phyloP scores from a whole-genome alignment of 2,797 vertebrate species.

The Melanotaenia boesemani region DNA sequence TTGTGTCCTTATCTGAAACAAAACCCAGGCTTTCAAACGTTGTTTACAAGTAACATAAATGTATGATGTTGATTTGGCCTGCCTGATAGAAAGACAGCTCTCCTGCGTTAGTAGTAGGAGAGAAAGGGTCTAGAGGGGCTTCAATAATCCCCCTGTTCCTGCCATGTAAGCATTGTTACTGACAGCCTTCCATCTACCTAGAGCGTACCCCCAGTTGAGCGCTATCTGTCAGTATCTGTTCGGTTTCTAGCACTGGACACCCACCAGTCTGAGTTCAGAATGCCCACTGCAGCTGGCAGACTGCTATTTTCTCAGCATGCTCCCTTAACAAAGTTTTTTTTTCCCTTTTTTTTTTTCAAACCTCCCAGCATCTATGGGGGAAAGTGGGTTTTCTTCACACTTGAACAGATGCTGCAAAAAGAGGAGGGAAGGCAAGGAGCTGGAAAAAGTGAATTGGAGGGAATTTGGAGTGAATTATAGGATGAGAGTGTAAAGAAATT shows the following conservation, averaged over 20 bases:
- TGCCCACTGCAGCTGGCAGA: slow-evolving; percentile 73
- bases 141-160: slow-evolving; percentile 76
- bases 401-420: slow-evolving; percentile 73
- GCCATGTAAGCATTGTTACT: slow-evolving; percentile 77
- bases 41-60: slow-evolving; percentile 80
- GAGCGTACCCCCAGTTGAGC: slow-evolving; percentile 50
- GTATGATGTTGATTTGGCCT: slow-evolving; percentile 70
- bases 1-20: slow-evolving; percentile 51
- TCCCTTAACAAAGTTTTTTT: slow-evolving; percentile 83
- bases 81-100: slow-evolving; percentile 75
- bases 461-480: slow-evolving; percentile 34
- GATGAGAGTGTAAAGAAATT: slow-evolving; percentile 34
- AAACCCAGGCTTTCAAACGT: slow-evolving; percentile 59
- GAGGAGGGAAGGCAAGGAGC: slow-evolving; percentile 35
- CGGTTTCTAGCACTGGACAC: slow-evolving; percentile 69
- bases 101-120: slow-evolving; percentile 66
- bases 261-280: slow-evolving; percentile 74
- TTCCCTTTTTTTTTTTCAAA: slow-evolving; percentile 33
- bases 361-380: slow-evolving; percentile 57
- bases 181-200: slow-evolving; percentile 79
- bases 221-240: slow-evolving; percentile 64
- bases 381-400: slow-evolving; percentile 73
- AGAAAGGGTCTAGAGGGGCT: slow-evolving; percentile 62
- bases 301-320: slow-evolving; percentile 87
- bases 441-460: slow-evolving; percentile 36